Evolutionary conservation across 2,113 vertebrate species (phyloP).

Genomic region (Phalacrocorax brasilianus): DNA sequence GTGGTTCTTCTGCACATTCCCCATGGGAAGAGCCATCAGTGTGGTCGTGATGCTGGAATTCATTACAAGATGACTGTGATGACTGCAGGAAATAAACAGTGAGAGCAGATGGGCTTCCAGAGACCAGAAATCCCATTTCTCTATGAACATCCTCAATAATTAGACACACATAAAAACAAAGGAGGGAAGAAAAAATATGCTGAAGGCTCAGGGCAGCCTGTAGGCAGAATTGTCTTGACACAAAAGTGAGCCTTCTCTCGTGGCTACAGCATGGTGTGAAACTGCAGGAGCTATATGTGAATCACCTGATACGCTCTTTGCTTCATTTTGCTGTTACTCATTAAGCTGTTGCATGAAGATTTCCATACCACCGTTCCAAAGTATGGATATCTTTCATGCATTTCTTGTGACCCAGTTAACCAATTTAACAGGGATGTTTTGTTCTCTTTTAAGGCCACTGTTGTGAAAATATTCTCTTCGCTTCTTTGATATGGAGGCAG

Average conservation of each 20-base stretch:
- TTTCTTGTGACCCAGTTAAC: constrained; percentile 7
- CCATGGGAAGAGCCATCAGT: background rate
- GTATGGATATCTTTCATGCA: background rate
- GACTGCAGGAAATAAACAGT: constrained; percentile 45
- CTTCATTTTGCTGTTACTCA: background rate
- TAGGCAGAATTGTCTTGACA: background rate
- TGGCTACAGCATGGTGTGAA: background rate
- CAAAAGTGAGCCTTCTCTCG: background rate
- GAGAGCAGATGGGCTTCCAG: constrained; percentile 38
- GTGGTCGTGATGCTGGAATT: background rate
- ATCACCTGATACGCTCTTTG: background rate
- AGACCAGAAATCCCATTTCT: background rate
- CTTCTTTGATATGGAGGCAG: background rate
- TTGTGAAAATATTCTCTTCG: background rate
- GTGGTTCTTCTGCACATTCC: background rate
- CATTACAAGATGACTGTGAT: background rate
- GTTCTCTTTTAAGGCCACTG: background rate
- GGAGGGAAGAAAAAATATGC: background rate
- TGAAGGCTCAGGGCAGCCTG: background rate
- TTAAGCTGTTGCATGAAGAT: background rate
- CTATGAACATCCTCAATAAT: background rate
- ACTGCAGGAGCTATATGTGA: background rate
- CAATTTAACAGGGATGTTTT: background rate
- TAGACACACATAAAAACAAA: background rate
- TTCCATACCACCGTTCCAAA: background rate